Evolutionary conservation across 2,888 invertebrate genomes (phyloP).

Genomic region (Idaea straminata): DNA sequence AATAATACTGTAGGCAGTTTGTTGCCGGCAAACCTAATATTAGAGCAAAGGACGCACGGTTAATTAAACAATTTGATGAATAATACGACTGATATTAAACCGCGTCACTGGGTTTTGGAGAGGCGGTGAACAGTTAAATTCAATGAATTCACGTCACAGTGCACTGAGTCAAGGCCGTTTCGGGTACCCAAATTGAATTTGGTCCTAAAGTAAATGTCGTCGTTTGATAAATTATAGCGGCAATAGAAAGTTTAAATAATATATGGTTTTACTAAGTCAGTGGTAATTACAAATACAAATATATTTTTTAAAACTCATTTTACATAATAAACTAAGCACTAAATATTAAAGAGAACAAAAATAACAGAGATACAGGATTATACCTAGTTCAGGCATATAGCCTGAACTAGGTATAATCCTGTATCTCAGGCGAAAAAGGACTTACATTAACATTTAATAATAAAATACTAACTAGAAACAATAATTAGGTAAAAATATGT

Average conservation of each 20-base stretch:
- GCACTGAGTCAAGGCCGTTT: constrained; percentile 9
- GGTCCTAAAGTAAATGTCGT: not conserved
- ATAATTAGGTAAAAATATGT: too few species aligned
- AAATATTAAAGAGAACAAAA: too few species aligned
- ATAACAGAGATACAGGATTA: too few species aligned
- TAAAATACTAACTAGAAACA: too few species aligned
- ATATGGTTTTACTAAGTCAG: not conserved
- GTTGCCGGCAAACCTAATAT: not conserved
- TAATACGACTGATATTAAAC: constrained; percentile 12
- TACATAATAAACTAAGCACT: too few species aligned
- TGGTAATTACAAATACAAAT: too few species aligned
- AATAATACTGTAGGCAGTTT: not conserved
- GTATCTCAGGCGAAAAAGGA: too few species aligned
- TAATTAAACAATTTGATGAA: constrained; percentile 21
- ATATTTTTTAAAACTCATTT: too few species aligned
- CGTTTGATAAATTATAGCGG: not conserved
- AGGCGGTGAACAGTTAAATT: constrained; percentile 11
- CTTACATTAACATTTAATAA: too few species aligned
- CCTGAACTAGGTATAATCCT: too few species aligned
- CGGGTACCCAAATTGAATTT: not conserved
- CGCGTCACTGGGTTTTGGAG: constrained; percentile 20
- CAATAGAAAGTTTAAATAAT: not conserved
- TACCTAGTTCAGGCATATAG: too few species aligned
- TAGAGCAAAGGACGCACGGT: constrained; percentile 18
- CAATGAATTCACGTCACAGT: constrained; percentile 12